These are phyloP conservation scores for Antitype chi DNA, from an alignment of 2,888 invertebrate species.

Conservation along the genomic window DNA sequence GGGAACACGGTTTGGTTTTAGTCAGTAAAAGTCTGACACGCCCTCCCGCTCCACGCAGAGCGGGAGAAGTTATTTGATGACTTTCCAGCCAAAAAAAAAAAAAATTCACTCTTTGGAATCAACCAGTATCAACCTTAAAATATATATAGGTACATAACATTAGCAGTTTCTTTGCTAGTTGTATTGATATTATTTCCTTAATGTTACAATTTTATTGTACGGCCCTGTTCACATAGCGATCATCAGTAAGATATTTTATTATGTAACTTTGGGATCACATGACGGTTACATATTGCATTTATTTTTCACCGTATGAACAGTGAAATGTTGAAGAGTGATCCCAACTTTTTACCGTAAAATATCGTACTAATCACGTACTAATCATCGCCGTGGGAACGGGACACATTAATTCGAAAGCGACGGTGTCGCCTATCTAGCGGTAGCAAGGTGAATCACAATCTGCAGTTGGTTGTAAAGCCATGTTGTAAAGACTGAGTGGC, in stretches of 20 bases:
- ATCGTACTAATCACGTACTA: no score
- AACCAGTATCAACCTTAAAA: neutral
- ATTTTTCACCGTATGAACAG: neutral
- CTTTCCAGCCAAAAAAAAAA: neutral
- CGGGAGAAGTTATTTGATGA: no score
- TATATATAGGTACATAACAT: neutral
- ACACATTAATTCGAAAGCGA: neutral
- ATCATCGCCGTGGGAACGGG: neutral
- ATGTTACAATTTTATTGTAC: neutral
- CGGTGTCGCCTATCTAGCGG: conserved; percentile 31
- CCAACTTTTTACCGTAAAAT: neutral
- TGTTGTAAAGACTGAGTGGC: neutral
- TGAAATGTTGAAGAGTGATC: neutral
- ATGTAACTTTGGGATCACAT: neutral
- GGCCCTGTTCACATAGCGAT: neutral
- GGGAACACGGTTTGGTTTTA: no score
- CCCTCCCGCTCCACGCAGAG: no score
- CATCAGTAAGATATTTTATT: neutral
- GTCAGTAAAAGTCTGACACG: no score
- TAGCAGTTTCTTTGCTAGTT: neutral
- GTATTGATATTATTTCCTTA: neutral
- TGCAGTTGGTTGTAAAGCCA: neutral
- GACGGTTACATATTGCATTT: neutral
- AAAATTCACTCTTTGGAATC: neutral
- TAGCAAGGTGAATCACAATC: neutral